A percentile compares a stretch with the other conserved stretches of the same genome.
Conservation (phyloP, 2,888 invertebrate genomes). For the Eulithis testata region DNA sequence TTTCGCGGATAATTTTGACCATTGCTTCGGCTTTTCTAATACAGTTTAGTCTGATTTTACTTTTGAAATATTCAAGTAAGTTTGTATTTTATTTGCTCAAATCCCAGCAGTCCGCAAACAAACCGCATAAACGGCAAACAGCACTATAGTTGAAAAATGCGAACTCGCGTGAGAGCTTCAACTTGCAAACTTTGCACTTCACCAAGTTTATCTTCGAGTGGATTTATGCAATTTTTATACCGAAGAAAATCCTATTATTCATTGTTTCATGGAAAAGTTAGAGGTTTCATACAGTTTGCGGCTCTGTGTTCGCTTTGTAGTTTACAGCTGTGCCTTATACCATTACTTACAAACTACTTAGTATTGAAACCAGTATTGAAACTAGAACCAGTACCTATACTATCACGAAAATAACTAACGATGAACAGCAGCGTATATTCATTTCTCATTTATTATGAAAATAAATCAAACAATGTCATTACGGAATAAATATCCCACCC, state of each 20-base stretch:
- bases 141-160: conserved; percentile 36
- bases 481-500: background rate
- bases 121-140: conserved; percentile 26
- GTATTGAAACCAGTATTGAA: conserved; percentile 2
- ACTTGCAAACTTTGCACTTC: conserved; percentile 37
- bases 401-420: too few species aligned
- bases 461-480: too few species aligned
- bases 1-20: background rate
- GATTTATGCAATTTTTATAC: conserved; percentile 42
- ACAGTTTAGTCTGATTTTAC: too few species aligned
- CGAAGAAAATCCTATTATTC: conserved; percentile 36
- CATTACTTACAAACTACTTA: conserved; percentile 4
- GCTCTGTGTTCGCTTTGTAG: conserved; percentile 8
- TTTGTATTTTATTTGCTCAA: conserved; percentile 2
- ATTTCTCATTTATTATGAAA: too few species aligned
- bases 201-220: conserved; percentile 41
- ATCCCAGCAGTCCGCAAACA: conserved; percentile 19
- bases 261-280: conserved; percentile 33
- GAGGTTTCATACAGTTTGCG: conserved; percentile 23
- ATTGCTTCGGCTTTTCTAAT: too few species aligned
- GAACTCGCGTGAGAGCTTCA: conserved; percentile 34
- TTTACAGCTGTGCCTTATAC: conserved; percentile 22
- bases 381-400: too few species aligned
- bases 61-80: background rate
- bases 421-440: too few species aligned